Evolutionary conservation across 2,888 invertebrate species (phyloP), one percentile per base, ranked within the genome.

Genomic region (Tetrapedia diversipes): DNA sequence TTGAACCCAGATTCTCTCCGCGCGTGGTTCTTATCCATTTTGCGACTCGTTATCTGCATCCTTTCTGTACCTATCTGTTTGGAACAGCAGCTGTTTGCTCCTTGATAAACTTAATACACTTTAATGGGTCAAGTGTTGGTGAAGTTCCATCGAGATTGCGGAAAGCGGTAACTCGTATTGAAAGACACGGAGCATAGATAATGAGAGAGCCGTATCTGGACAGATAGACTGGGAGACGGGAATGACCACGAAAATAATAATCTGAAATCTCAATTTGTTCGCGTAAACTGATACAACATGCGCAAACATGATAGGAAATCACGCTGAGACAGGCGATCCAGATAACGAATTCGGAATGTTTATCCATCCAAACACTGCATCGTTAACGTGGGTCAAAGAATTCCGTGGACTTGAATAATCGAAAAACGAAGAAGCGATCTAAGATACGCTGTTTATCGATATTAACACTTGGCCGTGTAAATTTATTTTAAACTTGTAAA

Each of bases 121-220:
- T 68, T 77, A 86, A 56, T 83, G 66, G 86, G 83, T 87, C 86
- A 86, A 86, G 76, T 80, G 68, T 79, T 60, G 71, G 79, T 80
- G 65, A 85, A 85, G 74, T 84, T 85, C 77, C 83, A 84, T 61
- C 71, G 82, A 74, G 83, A 83, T 86, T 83, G 70, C 68, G 74
- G 77, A 85, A 79, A 76, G 47, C 54, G n/a, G 60, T 27, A 54
- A 37, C 57, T 54, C 45, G 32, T 54, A 49, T 79, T 47, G 47
- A 34, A 53, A 70, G 54, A 39, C 75, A 51, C 29, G 49, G 64
- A 27, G 41, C 16, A 27, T 10, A 39, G 63, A 69, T 54, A 49
- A 51, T 24, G 10, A 27, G 27, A 27, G 45, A 76, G 69, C 29
- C 67, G 45, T 74, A 81, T 69, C 68, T 29, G 63, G 16, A 60